Evolutionary conservation across 1,140 invertebrate species (phyloP), one percentile per base, ranked within the genome.

Genomic region (Drosophila pseudoananassae): DNA sequence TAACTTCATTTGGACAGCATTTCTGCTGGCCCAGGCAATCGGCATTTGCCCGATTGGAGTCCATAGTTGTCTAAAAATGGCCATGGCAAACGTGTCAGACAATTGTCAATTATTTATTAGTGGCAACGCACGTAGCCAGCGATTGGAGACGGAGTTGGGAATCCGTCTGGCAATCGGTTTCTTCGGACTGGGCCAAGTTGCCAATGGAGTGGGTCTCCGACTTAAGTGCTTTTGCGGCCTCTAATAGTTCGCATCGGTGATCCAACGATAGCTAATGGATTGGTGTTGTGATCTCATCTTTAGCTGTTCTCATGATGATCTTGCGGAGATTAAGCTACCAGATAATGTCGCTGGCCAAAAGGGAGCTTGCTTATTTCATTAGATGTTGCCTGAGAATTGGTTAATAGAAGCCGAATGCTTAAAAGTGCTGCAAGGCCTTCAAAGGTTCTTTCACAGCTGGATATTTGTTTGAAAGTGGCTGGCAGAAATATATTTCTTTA

Each of bases 1-100:
- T 90, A 90, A 90, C 87, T 90, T 90, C 87, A 90, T 90, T 90
- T 90, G 79, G 87, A 77, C 82, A 72, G 65, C 82, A 71, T 85
- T 87, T 79, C 74, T 76, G 76, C 65, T 61, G 54, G 76, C 78
- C 38, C 14, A 14, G 40, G 40, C 36, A 40, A 50, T 68, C 66
- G 59, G 46, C 50, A 31, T 27, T 45, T 54, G 36, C 23, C 54
- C 64, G 60, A 61, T 68, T 53, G 38, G 33, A 46, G 43, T 46
- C 31, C 45, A 64, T 31, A 69, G 65, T 81, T 81, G 82, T 70
- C 82, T 87, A 80, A 87, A 85, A 85, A 82, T 85, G 82, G 82
- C 78, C 65, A 85, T 85, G 65, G 78, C 82, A 81, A 85, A 85
- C 82, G 82, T 85, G 82, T 85, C 82, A 85, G 83, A 85, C 82